Evolutionary conservation across 2,797 vertebrate genomes (phyloP).

Genomic region (Enteromius paludinosus): DNA sequence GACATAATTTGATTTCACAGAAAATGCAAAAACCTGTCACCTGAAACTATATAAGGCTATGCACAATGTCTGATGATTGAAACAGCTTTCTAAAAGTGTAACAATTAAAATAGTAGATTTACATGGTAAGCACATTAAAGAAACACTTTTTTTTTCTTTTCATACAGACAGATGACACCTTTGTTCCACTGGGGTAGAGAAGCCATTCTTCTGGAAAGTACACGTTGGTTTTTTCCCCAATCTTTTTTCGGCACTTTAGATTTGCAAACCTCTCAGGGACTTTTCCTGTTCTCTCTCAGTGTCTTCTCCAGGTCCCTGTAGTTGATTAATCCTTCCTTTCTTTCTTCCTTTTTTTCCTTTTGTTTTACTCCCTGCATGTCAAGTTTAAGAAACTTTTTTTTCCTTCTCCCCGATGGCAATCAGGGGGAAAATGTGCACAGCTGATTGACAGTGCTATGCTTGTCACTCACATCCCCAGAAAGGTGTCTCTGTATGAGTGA

Average conservation of each 20-base stretch:
- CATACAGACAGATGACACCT: constrained; percentile 61
- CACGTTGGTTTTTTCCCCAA: constrained; percentile 57
- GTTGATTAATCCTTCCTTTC: constrained; percentile 66
- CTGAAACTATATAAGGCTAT: not conserved
- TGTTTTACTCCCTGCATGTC: constrained; percentile 61
- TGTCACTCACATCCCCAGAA: constrained; percentile 71
- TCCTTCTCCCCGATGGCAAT: constrained; percentile 60
- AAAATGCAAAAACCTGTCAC: too few species aligned
- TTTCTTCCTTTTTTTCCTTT: constrained; percentile 29
- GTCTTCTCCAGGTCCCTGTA: constrained; percentile 63
- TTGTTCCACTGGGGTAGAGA: constrained; percentile 54
- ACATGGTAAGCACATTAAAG: constrained; percentile 23
- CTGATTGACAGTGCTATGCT: constrained; percentile 70
- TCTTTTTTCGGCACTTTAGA: constrained; percentile 34
- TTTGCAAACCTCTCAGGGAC: constrained; percentile 37
- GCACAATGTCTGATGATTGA: not conserved
- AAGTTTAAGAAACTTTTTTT: constrained; percentile 68
- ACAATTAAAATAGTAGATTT: constrained; percentile 30
- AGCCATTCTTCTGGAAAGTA: constrained; percentile 60
- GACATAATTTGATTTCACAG: not conserved
- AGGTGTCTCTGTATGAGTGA: constrained; percentile 62
- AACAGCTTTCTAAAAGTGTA: constrained; percentile 2
- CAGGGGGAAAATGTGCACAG: constrained; percentile 63
- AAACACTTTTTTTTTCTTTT: not conserved
- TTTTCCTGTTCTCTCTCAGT: constrained; percentile 62